These are phyloP conservation scores for Rhabdophis nuchalis DNA, from an alignment of 2,797 vertebrate species.

Conservation along the genomic window DNA sequence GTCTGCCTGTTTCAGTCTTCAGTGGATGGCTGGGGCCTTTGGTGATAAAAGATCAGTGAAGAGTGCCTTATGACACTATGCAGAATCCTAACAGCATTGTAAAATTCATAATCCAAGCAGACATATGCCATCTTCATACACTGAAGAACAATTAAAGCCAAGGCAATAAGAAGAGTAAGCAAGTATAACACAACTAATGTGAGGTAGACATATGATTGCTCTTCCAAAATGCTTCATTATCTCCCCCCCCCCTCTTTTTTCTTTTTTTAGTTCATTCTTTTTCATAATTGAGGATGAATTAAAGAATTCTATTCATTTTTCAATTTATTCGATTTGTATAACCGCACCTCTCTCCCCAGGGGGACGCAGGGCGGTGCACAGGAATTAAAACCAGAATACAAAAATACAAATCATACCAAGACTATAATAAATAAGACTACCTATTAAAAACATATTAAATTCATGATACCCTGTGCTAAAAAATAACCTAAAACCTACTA, in stretches of 20 bases:
- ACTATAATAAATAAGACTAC: too few relatives aligned
- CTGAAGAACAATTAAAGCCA: slow-evolving; percentile 48
- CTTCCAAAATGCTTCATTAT: not conserved
- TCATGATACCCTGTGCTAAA: too few relatives aligned
- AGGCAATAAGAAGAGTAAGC: slow-evolving; percentile 28
- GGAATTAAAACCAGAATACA: too few relatives aligned
- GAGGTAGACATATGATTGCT: not conserved
- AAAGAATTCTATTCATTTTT: not conserved
- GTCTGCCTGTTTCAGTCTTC: slow-evolving; percentile 67
- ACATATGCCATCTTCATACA: slow-evolving; percentile 55
- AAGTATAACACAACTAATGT: slow-evolving; percentile 27
- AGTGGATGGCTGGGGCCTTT: slow-evolving; percentile 67
- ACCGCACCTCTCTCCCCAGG: too few relatives aligned
- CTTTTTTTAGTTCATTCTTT: not conserved
- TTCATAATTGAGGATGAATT: not conserved
- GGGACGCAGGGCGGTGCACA: too few relatives aligned
- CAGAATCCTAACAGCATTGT: slow-evolving; percentile 63
- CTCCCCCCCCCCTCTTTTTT: not conserved
- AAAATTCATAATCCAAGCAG: slow-evolving; percentile 67
- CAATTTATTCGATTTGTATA: too few relatives aligned
- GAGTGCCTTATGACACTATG: slow-evolving; percentile 61
- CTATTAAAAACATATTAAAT: too few relatives aligned
- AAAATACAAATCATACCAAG: too few relatives aligned
- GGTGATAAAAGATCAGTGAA: slow-evolving; percentile 75
- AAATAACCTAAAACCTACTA: too few relatives aligned